Base-by-base conservation (phyloP, 1,140 invertebrate genomes). In the Babylonia areolata region DNA sequence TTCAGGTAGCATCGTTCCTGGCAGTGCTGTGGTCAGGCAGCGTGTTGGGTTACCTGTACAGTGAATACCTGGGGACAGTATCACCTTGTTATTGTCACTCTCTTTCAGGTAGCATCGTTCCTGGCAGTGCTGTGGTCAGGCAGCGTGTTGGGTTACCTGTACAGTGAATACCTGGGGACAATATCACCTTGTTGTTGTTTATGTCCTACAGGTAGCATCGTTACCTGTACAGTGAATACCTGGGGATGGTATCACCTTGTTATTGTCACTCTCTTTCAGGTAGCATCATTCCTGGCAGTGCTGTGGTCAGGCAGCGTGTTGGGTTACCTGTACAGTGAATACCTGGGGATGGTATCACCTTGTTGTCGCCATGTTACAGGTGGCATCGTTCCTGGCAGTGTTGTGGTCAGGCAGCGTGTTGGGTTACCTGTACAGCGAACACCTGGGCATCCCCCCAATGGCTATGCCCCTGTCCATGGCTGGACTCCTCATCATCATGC, bases 1-100 rank as follows among this genome's bases (percentile, higher is more conserved):
- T 91, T 71, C 92, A 95, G 95, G 94, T 99, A 88, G 97, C 98
- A 0, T 96, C 98, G 0, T 97, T 99, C 87, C 97, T 99, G 88
- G 98, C 98, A 31, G 98, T 99, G 5, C 95, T 99, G 0, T 99
- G 99, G 99, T 97, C 97, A 0, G 91, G 99, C 0, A 97, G 97
- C 93, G 94, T 96, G 17, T 89, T 96, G 33, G 92, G 96, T 96
- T 96, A 95, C 90, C 89, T 96, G 83, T 99, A 98, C n/a, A n/a
- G n/a, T n/a, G n/a, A n/a, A n/a, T n/a, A n/a, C n/a, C n/a, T n/a
- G n/a, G n/a, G n/a, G n/a, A n/a, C n/a, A n/a, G n/a, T n/a, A n/a
- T n/a, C n/a, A n/a, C n/a, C n/a, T n/a, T n/a, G n/a, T n/a, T n/a
- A n/a, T n/a, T 37, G 28, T 75, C 20, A 11, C 46, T 11, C 20